Evolutionary conservation across 2,113 vertebrate species (phyloP).

Genomic region (Bambusicola thoracicus): DNA sequence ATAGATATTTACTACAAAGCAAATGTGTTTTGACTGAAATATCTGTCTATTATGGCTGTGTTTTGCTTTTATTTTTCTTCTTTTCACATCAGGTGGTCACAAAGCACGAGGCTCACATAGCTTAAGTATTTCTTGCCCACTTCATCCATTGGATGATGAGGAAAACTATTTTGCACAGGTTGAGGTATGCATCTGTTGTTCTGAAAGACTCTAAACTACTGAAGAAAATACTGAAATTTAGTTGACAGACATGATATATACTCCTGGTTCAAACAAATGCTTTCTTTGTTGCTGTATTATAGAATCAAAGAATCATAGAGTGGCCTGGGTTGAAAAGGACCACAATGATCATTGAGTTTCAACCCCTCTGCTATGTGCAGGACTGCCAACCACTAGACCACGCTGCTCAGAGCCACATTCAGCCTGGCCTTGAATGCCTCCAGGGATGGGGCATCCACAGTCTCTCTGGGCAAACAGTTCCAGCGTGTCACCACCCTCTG

Average conservation of each 20-base stretch:
- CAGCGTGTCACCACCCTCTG: too few relatives aligned
- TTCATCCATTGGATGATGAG: neutral
- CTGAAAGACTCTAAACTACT: neutral
- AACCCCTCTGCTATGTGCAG: too few relatives aligned
- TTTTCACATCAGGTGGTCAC: neutral
- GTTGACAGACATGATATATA: neutral
- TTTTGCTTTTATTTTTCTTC: neutral
- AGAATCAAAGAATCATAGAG: too few relatives aligned
- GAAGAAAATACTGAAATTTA: constrained; percentile 6
- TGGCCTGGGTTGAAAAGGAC: too few relatives aligned
- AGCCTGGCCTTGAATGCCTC: too few relatives aligned
- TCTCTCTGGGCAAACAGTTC: too few relatives aligned
- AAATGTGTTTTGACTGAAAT: neutral
- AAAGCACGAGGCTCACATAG: neutral
- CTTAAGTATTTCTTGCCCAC: neutral
- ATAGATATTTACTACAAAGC: neutral
- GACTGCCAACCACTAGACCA: too few relatives aligned
- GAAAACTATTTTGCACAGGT: neutral
- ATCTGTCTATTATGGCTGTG: neutral
- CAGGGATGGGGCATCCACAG: too few relatives aligned
- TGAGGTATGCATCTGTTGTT: neutral
- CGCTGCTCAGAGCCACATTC: too few relatives aligned
- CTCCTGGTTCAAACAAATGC: neutral
- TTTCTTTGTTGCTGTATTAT: neutral
- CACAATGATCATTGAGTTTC: too few relatives aligned